Base-by-base conservation (phyloP, 2,113 vertebrate species). In the Siniperca knerii region DNA sequence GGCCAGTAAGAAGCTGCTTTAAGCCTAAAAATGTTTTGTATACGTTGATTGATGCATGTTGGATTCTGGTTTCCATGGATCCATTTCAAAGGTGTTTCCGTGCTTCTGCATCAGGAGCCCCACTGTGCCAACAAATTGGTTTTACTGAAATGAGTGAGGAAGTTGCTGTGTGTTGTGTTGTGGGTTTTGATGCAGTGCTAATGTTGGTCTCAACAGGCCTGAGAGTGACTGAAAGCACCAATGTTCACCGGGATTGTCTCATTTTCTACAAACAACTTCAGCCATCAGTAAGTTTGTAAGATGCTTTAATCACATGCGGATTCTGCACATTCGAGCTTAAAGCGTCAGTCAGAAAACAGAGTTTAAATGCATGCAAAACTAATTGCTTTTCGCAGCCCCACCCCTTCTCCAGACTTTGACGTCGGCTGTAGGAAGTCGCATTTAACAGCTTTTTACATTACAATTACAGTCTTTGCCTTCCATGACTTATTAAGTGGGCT, bases 391-490 rank as follows among this genome's bases (percentile, higher is more conserved):
- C 10, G 1, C 42, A 25, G 33, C 21, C 2, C n/a, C 54, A 23
- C 37, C 11, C 1, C 16, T 0, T 1, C 23, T 9, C 15, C 21
- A 13, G 55, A 57, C 67, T 33, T n/a, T 77, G 77, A 70, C 37
- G 0, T 75, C 4, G 35, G 35, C 35, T 37, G 60, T 15, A 70
- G 64, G 60, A 65, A 78, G 70, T 78, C 6, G 7, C 57, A 2
- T 78, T 81, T 54, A 2, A 73, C 64, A 65, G 78, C 65, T 46
- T 65, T 69, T 55, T 13, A 61, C 58, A 75, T 77, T 35, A 77
- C 76, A 0, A 71, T 85, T 80, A 67, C 72, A 4, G 23, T 21
- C 55, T 72, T 67, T 23, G 4, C 46, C 75, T 48, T 52, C 70
- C 29, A 2, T 16, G 66, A 33, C 37, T 21, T 6, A 29, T n/a